These are phyloP conservation scores for Idaea dimidiata DNA, from an alignment of 2,888 invertebrate genomes.

Conservation along the genomic window DNA sequence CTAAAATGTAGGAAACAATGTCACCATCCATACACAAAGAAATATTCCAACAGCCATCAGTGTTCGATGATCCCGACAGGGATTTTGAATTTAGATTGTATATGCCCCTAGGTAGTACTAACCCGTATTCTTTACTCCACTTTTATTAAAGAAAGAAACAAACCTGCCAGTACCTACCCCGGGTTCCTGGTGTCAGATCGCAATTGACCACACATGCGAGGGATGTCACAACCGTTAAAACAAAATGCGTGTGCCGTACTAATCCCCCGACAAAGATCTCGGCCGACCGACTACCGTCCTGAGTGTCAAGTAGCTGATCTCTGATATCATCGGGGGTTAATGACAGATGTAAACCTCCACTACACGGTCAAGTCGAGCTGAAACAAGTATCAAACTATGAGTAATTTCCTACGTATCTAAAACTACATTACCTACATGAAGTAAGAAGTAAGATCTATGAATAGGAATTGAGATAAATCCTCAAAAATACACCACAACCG, in stretches of 20 bases:
- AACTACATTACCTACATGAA: too few relatives aligned
- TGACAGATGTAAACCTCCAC: not conserved
- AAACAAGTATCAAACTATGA: not conserved
- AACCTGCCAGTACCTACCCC: not conserved
- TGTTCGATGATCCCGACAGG: too few relatives aligned
- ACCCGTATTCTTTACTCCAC: not conserved
- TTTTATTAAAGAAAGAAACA: not conserved
- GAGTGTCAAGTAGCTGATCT: not conserved
- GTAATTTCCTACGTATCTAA: too few relatives aligned
- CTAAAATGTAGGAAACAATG: too few relatives aligned
- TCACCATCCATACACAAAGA: too few relatives aligned
- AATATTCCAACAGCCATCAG: too few relatives aligned
- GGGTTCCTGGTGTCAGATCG: not conserved
- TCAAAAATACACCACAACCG: too few relatives aligned
- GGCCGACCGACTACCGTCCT: not conserved
- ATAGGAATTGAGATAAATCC: too few relatives aligned
- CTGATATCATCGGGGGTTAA: not conserved
- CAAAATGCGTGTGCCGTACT: slow-evolving; percentile 7
- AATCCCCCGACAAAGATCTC: slow-evolving; percentile 3
- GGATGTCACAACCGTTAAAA: slow-evolving; percentile 5
- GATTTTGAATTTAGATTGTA: too few relatives aligned
- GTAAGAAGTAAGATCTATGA: too few relatives aligned
- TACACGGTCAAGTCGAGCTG: not conserved
- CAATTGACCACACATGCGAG: not conserved
- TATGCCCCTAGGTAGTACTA: too few relatives aligned